Evolutionary conservation across 2,797 vertebrate species (phyloP).

Genomic region (Botia kubotai): DNA sequence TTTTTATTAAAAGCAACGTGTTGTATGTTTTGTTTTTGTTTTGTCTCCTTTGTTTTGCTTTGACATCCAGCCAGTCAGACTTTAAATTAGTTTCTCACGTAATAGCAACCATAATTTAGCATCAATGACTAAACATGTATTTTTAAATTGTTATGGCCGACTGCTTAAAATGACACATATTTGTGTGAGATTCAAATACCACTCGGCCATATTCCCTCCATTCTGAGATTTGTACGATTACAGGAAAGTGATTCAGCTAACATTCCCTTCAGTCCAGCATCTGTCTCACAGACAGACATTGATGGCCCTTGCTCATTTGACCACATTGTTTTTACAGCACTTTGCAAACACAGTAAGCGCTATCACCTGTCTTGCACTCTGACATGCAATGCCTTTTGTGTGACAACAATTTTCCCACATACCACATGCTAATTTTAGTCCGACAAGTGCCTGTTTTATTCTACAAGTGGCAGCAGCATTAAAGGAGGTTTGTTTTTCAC

Average conservation of each 20-base stretch:
- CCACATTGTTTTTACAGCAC: constrained; percentile 45
- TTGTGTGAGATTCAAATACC: neutral
- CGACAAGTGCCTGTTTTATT: constrained; percentile 23
- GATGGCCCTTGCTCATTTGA: constrained; percentile 20
- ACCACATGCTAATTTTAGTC: constrained; percentile 50
- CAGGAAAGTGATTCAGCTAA: constrained; percentile 7
- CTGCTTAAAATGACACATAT: neutral
- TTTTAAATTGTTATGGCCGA: neutral
- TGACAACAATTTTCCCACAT: constrained; percentile 42
- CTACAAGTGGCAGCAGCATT: constrained; percentile 11
- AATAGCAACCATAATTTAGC: neutral
- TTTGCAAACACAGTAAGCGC: constrained; percentile 30
- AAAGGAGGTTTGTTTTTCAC: neutral
- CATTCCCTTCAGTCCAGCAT: neutral
- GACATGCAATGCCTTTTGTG: constrained; percentile 34
- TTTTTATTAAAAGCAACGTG: too few relatives aligned
- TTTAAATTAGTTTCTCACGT: too few relatives aligned
- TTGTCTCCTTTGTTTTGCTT: too few relatives aligned
- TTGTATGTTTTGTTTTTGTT: too few relatives aligned
- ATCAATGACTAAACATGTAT: neutral
- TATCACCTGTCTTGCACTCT: constrained; percentile 41
- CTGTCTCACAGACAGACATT: constrained; percentile 30
- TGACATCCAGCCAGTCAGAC: too few relatives aligned
- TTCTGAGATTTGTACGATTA: neutral
- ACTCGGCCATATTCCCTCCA: neutral